Percentiles rank a stretch among this genome's conserved stretches.
These are phyloP conservation scores for Erannis defoliaria DNA, from an alignment of 2,888 invertebrate species.

Conservation along the genomic window DNA sequence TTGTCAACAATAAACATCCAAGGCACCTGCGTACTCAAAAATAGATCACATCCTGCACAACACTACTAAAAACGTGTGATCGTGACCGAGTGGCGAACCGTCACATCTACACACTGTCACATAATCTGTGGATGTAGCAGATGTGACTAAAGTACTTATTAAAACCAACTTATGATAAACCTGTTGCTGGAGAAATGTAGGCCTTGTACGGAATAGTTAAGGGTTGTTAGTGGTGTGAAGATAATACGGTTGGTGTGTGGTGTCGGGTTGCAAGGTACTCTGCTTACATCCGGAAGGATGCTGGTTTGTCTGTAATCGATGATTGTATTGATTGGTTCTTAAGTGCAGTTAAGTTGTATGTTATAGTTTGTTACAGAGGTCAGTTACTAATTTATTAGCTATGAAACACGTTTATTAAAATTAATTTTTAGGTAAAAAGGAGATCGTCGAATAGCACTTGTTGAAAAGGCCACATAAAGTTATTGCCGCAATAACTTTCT, in stretches of 20 bases:
- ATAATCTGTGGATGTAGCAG: neutral
- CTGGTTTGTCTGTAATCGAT: conserved; percentile 26
- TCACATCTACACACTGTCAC: conserved; percentile 35
- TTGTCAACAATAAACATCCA: conserved; percentile 28
- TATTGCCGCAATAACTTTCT: too few species aligned
- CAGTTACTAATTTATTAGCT: too few species aligned
- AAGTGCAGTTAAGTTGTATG: neutral
- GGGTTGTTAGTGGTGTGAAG: conserved; percentile 16
- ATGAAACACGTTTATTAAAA: too few species aligned
- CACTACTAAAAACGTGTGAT: conserved; percentile 43
- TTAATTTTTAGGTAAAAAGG: too few species aligned
- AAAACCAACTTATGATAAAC: neutral
- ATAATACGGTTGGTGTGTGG: conserved; percentile 28
- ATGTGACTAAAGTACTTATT: conserved; percentile 3
- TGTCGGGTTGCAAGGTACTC: conserved; percentile 36
- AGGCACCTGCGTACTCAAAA: conserved; percentile 47
- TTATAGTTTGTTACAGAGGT: neutral
- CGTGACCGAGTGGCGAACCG: conserved; percentile 40
- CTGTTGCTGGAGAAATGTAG: neutral
- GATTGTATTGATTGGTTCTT: conserved; percentile 13
- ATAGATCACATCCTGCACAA: conserved; percentile 45
- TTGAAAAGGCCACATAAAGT: too few species aligned
- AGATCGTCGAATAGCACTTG: too few species aligned
- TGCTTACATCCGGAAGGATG: conserved; percentile 35
- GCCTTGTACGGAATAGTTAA: neutral